Percentiles rank a stretch among this genome's conserved stretches.
phyloP scores from a whole-genome alignment of 2,113 vertebrate species.

The Reinhardtius hippoglossoides region DNA sequence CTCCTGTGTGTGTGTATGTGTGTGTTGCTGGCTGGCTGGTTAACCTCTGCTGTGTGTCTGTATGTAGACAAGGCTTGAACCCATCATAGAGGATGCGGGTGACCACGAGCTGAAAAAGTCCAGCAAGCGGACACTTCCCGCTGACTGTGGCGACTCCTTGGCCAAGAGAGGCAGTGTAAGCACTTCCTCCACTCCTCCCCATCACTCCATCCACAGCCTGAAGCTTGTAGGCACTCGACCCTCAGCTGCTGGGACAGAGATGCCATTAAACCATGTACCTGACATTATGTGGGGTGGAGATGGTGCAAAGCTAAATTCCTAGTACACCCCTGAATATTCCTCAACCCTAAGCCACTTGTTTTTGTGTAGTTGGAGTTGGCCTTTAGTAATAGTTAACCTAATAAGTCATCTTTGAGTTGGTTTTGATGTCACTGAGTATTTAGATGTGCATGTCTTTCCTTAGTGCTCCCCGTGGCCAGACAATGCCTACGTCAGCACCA shows the following conservation, averaged over 20 bases:
- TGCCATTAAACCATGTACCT: slow-evolving; percentile 11
- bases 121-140: slow-evolving; percentile 98
- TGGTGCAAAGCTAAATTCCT: slow-evolving; percentile 20
- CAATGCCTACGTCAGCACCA: slow-evolving; percentile 88
- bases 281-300: slow-evolving; percentile 9
- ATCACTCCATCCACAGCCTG: slow-evolving; percentile 56
- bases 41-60: slow-evolving; percentile 74
- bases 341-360: slow-evolving; percentile 13
- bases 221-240: slow-evolving; percentile 5
- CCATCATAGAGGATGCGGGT: slow-evolving; percentile 97
- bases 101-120: slow-evolving; percentile 99
- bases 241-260: slow-evolving; percentile 9
- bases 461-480: slow-evolving; percentile 96
- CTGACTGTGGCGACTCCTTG: slow-evolving; percentile 99
- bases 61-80: slow-evolving; percentile 97
- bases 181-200: slow-evolving; percentile 77
- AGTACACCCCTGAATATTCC: slow-evolving; percentile 6
- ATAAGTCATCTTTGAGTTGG: background rate
- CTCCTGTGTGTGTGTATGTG: slow-evolving; percentile 13
- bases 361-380: slow-evolving; percentile 3
- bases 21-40: slow-evolving; percentile 11
- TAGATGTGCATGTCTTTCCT: background rate
- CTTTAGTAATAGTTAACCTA: background rate
- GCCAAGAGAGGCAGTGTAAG: slow-evolving; percentile 99
- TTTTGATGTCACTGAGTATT: background rate